These are phyloP conservation scores for Schrankia costaestrigalis DNA, from an alignment of 2,888 invertebrate genomes.

Conservation along the genomic window DNA sequence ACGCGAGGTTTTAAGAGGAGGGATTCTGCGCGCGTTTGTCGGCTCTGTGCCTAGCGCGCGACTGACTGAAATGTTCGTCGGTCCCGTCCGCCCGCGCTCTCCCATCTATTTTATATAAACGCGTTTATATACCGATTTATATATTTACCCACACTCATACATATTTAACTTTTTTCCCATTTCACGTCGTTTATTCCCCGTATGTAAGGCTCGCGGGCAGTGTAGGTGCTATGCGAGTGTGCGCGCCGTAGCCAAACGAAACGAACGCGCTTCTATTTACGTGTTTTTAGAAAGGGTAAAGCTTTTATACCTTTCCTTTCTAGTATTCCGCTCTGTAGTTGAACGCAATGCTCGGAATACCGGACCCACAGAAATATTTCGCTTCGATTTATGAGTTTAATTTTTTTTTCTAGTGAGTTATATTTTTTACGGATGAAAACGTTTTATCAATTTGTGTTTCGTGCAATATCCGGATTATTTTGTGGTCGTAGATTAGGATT, in stretches of 20 bases:
- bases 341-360: slow-evolving; percentile 63
- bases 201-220: slow-evolving; percentile 61
- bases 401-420: slow-evolving; percentile 60
- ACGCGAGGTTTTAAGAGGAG: slow-evolving; percentile 9
- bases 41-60: slow-evolving; percentile 55
- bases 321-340: slow-evolving; percentile 71
- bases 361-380: slow-evolving; percentile 67
- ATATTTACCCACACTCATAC: slow-evolving; percentile 81
- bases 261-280: slow-evolving; percentile 69
- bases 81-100: slow-evolving; percentile 53
- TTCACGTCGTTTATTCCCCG: slow-evolving; percentile 77
- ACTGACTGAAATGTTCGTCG: slow-evolving; percentile 66
- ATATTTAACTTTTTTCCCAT: slow-evolving; percentile 81
- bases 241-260: slow-evolving; percentile 53
- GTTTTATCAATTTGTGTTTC: slow-evolving; percentile 49
- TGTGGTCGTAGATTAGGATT: slow-evolving; percentile 1
- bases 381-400: slow-evolving; percentile 73
- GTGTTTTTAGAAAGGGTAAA: slow-evolving; percentile 79
- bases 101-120: slow-evolving; percentile 73
- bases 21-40: slow-evolving; percentile 27
- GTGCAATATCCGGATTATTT: slow-evolving; percentile 12
- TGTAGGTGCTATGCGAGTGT: slow-evolving; percentile 49
- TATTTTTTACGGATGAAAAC: slow-evolving; percentile 54
- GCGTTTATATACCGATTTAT: slow-evolving; percentile 78
- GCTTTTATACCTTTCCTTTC: slow-evolving; percentile 78